Evolutionary conservation across 2,888 invertebrate genomes (phyloP), one percentile per base, ranked within the genome.

Genomic region (Drosophila falleni): DNA sequence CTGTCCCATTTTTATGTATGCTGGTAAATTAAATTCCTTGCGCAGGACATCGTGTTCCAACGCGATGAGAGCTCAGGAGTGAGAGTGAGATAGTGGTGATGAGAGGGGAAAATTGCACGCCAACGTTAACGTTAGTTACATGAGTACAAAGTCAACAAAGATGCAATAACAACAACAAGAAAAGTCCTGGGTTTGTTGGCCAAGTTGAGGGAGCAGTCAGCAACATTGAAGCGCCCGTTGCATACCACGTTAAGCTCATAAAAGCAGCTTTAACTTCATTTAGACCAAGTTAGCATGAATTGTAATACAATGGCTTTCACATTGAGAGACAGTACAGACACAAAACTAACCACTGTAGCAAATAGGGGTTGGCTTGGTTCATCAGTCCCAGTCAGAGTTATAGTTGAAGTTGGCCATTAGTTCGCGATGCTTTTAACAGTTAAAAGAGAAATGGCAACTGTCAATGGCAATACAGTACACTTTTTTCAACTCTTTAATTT

Each of bases 81-180:
- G 8, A 37, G 41, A 10, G 0, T 16, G 51, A 19, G 31, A 37
- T 15, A 37, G 13, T 35, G 42, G 23, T 3, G 29, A 19, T 5
- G 9, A 23, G 41, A 31, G 19, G 39, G 15, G 9, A 11, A 55
- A 31, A 19, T 31, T 44, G n/a, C 33, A 29, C 46, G 56, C 37
- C 64, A 70, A 61, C 37, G 77, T 70, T 68, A 60, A 61, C 66
- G 81, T 74, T 79, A 71, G 81, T 71, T 77, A 81, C 82, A 81
- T 74, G 68, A 72, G 80, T 70, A 72, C 70, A 67, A 82, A 80
- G 75, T 88, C 82, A 88, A 88, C 89, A 83, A 88, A 82, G 82
- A 85, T 81, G 75, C 78, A 67, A 71, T 44, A 72, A 62, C 56
- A 77, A 61, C 55, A 51, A 42, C 55, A 65, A 31, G 35, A 46